Evolutionary conservation across 2,113 vertebrate genomes (phyloP), one percentile per base, ranked within the genome.

Genomic region (Ornithorhynchus anatinus): DNA sequence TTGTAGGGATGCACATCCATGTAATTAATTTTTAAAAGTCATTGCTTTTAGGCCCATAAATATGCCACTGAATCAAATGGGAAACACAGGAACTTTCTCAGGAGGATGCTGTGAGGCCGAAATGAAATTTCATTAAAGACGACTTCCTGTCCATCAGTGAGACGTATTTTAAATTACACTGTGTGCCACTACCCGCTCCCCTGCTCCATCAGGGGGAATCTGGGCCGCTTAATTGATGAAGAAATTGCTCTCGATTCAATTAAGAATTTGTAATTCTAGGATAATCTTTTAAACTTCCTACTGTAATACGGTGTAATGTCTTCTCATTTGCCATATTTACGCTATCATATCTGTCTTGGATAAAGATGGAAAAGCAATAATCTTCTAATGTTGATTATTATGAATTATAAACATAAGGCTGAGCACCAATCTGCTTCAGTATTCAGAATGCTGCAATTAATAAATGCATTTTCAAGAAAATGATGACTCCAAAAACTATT

Each of bases 191-290:
- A 64, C 56, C 87, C 88, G 86, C 87, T 88, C 81, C 63, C 75
- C 60, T 69, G 20, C 60, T 79, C 71, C 71, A 51, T 83, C 89
- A 81, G 86, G 83, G 82, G 60, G 32, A n/a, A 77, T 77, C 65
- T 71, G 69, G n/a, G 80, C 80, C 84, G 73, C 81, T 77, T 79
- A 65, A 45, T 78, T 77, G 76, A 84, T 22, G 53, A 83, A 70
- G 1, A 11, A 33, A 59, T 20, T 17, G 19, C 22, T 39, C 19
- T 33, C 5, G 43, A 61, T 74, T 85, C 76, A 72, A 42, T 63
- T 72, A 85, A 72, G 73, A 77, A 60, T 84, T 89, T 82, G 72
- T 84, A 82, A 81, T 54, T 80, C 69, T 80, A 29, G 76, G 75
- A 77, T 82, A 84, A 84, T 60, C 82, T 84, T 80, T 82, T 71